Evolutionary conservation across 2,113 vertebrate species (phyloP).

Genomic region (Sisor rabdophorus): DNA sequence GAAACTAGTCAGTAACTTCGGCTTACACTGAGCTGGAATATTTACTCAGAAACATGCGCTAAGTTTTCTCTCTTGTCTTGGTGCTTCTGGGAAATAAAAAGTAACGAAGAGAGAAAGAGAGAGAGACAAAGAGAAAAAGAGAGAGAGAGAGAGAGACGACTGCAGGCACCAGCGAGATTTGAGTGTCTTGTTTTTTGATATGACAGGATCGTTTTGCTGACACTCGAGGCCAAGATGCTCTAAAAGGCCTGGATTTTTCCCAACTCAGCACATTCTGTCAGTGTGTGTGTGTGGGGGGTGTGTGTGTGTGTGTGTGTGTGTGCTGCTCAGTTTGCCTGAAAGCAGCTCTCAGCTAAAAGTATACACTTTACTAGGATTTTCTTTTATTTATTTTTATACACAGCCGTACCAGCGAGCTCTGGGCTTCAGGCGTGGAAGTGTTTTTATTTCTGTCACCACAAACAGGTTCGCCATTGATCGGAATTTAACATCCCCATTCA

Average conservation of each 20-base stretch:
- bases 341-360: slow-evolving; percentile 20
- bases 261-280: slow-evolving; percentile 29
- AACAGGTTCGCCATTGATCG: too few species aligned
- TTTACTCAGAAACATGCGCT: slow-evolving; percentile 7
- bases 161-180: slow-evolving; percentile 36
- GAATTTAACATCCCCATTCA: too few species aligned
- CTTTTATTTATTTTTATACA: slow-evolving; percentile 23
- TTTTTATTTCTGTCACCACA: too few species aligned
- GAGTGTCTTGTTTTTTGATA: slow-evolving; percentile 44
- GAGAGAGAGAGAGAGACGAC: slow-evolving; percentile 17
- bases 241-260: slow-evolving; percentile 34
- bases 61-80: slow-evolving; percentile 10
- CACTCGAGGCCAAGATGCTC: slow-evolving; percentile 33
- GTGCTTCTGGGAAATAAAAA: neutral
- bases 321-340: slow-evolving; percentile 17
- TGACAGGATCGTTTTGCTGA: slow-evolving; percentile 47
- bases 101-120: neutral
- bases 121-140: neutral
- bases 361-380: slow-evolving; percentile 21
- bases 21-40: slow-evolving; percentile 11
- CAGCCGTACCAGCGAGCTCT: slow-evolving; percentile 13
- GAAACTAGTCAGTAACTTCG: neutral
- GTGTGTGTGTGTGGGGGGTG: slow-evolving; percentile 14
- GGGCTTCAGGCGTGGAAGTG: neutral
- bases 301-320: slow-evolving; percentile 15